These are phyloP conservation scores for Lordiphosa stackelbergi DNA, from an alignment of 1,140 invertebrate genomes.

Conservation along the genomic window DNA sequence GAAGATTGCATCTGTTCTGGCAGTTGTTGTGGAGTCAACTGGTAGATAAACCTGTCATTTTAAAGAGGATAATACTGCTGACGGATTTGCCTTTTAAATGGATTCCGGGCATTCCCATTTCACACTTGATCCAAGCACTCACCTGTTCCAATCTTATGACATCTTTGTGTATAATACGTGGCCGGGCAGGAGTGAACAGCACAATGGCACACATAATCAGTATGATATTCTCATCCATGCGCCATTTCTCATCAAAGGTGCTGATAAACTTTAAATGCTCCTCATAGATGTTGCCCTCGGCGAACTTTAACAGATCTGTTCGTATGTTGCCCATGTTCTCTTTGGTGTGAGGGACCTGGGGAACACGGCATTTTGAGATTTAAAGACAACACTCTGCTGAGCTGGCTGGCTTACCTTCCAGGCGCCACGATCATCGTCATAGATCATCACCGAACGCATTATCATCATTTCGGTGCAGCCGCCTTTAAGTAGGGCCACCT, in stretches of 20 bases:
- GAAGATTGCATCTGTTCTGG: no score
- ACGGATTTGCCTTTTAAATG: no score
- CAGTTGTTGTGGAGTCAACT: no score
- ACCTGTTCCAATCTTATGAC: constrained; percentile 93
- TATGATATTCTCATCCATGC: constrained; percentile 91
- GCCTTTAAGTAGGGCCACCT: constrained; percentile 92
- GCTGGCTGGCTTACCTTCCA: constrained; percentile 83
- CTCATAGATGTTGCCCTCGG: constrained; percentile 90
- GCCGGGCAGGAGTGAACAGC: constrained; percentile 89
- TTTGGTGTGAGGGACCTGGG: constrained; percentile 85
- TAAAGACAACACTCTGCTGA: neutral
- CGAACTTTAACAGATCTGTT: constrained; percentile 90
- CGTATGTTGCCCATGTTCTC: constrained; percentile 86
- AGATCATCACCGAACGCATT: constrained; percentile 90
- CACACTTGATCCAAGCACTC: constrained; percentile 26
- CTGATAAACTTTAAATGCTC: constrained; percentile 89
- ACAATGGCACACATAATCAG: constrained; percentile 93
- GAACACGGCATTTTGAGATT: constrained; percentile 13
- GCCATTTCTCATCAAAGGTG: constrained; percentile 88
- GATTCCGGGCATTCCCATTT: no score
- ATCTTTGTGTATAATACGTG: constrained; percentile 88
- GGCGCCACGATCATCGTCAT: constrained; percentile 88
- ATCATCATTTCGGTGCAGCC: constrained; percentile 89
- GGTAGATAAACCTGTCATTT: no score
- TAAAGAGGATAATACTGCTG: no score